Conservation (phyloP, 2,797 vertebrate species). For the Urophycis tenuis region DNA sequence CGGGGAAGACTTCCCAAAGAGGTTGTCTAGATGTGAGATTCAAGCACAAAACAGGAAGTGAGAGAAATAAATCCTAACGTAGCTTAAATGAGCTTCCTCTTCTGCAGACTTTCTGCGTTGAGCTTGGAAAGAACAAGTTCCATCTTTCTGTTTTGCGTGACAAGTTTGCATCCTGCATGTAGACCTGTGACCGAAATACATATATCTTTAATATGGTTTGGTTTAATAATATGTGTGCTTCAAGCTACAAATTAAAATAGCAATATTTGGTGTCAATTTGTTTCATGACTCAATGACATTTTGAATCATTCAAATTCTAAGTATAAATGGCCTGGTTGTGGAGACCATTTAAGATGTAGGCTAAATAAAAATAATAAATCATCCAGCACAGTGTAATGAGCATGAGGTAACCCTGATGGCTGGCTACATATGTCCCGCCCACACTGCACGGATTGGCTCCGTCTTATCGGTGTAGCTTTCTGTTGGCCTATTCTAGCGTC, state of each 20-base stretch:
- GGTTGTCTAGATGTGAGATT: neutral
- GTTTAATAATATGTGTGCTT: neutral
- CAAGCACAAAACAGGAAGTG: neutral
- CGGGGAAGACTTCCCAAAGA: neutral
- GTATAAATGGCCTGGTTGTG: neutral
- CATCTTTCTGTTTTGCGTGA: neutral
- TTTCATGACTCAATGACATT: neutral
- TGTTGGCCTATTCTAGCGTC: conserved; percentile 46
- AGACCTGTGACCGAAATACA: neutral
- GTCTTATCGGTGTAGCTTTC: neutral
- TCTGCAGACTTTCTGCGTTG: conserved; percentile 11
- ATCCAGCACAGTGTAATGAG: conserved; percentile 2
- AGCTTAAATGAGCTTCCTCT: conserved; percentile 39
- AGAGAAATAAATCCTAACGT: conserved; percentile 41
- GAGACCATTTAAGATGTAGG: neutral
- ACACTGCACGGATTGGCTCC: conserved; percentile 41
- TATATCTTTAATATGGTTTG: too few relatives aligned
- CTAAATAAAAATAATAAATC: neutral
- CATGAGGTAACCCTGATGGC: conserved; percentile 1
- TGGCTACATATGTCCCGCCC: conserved; percentile 26
- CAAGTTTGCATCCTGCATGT: neutral
- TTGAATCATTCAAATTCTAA: neutral
- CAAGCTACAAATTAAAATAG: neutral
- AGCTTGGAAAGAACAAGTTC: conserved; percentile 13
- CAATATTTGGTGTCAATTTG: neutral